phyloP scores from a whole-genome alignment of 2,113 vertebrate species.

The Sminthopsis crassicaudata region DNA sequence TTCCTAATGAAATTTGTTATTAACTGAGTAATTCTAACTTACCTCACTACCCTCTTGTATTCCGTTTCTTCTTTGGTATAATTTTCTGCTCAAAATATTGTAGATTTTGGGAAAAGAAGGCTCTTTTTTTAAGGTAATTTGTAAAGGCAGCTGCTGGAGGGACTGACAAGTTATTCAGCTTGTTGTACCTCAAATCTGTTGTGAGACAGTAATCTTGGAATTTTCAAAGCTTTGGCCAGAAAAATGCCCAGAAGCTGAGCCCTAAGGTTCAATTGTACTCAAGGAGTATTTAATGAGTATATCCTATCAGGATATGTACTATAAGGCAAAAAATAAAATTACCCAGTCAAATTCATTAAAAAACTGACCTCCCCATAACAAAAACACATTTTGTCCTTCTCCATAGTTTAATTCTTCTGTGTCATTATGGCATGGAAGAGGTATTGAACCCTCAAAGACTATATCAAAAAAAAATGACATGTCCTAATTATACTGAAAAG shows the following conservation, averaged over 20 bases:
- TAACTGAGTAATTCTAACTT: background rate
- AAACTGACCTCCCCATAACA: background rate
- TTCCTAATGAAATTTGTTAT: background rate
- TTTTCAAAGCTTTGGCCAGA: background rate
- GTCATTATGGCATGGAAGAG: background rate
- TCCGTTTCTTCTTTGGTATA: background rate
- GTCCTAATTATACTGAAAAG: background rate
- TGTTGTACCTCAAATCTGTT: background rate
- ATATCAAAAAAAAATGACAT: background rate
- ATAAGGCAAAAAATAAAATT: background rate
- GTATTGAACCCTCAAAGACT: background rate
- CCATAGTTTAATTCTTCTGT: background rate
- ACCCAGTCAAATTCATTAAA: too few relatives aligned
- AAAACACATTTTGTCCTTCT: background rate
- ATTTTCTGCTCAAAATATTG: background rate
- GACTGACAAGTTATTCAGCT: background rate
- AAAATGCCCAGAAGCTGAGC: background rate
- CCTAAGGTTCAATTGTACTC: background rate
- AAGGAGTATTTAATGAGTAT: background rate
- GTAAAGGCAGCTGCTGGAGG: background rate
- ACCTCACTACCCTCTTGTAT: background rate
- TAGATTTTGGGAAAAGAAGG: background rate
- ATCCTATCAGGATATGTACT: background rate
- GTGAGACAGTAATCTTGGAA: background rate
- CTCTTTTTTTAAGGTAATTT: background rate